phyloP scores from a whole-genome alignment of 1,140 invertebrate species.

The Drosophila sechellia region DNA sequence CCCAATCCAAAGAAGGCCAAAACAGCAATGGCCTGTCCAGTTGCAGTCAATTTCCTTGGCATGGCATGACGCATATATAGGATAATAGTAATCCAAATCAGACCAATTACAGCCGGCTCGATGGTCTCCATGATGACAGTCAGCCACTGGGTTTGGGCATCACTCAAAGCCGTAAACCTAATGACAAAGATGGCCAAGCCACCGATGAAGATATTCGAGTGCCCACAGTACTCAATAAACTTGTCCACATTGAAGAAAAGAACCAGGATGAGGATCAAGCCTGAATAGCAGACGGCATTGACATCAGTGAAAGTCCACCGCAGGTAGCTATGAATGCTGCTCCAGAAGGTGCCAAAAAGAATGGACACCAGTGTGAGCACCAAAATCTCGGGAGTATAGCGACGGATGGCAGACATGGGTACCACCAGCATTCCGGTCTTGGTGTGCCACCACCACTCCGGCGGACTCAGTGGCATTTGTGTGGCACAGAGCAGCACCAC shows the following conservation, averaged over 20 bases:
- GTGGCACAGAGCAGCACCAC: constrained; percentile 64
- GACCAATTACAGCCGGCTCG: constrained; percentile 92
- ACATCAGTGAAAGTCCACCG: constrained; percentile 86
- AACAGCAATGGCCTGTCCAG: constrained; percentile 92
- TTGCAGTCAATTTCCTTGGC: constrained; percentile 91
- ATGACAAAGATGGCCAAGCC: constrained; percentile 92
- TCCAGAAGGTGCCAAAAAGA: constrained; percentile 91
- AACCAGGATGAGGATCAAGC: constrained; percentile 88
- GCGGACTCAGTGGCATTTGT: constrained; percentile 90
- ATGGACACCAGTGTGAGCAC: constrained; percentile 89
- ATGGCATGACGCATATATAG: constrained; percentile 92
- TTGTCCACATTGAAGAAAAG: constrained; percentile 91
- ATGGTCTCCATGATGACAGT: constrained; percentile 89
- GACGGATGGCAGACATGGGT: constrained; percentile 90
- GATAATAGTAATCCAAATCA: constrained; percentile 93
- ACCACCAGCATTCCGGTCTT: constrained; percentile 90
- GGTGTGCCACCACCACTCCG: constrained; percentile 93
- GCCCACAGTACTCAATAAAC: constrained; percentile 93
- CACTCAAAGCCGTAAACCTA: constrained; percentile 89
- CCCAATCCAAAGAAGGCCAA: constrained; percentile 93
- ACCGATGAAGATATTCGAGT: constrained; percentile 92
- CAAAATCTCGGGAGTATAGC: constrained; percentile 89
- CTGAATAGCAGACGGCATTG: constrained; percentile 56
- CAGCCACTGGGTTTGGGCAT: constrained; percentile 86
- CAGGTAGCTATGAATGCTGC: constrained; percentile 91